Evolutionary conservation across 1,140 invertebrate species (phyloP).

Genomic region (Watersipora subatra): DNA sequence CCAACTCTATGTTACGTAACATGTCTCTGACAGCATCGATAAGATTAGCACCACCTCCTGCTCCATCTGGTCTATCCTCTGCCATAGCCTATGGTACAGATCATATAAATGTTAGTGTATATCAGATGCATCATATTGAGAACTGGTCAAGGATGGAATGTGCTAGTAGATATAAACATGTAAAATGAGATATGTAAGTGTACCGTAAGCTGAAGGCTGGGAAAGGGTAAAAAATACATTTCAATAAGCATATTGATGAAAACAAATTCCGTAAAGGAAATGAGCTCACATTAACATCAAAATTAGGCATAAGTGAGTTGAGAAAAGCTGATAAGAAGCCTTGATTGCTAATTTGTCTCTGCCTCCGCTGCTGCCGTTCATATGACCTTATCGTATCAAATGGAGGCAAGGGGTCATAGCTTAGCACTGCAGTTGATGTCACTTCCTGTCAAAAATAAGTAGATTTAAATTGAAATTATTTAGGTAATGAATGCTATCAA

Average conservation of each 20-base stretch:
- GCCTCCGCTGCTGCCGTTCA: conserved; percentile 38
- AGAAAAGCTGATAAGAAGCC: not conserved
- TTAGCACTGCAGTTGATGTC: conserved; percentile 51
- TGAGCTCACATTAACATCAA: conserved; percentile 19
- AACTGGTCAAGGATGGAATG: no score
- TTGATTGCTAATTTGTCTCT: not conserved
- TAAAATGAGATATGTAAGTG: no score
- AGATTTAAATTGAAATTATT: not conserved
- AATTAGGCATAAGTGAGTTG: conserved; percentile 50
- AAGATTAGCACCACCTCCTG: conserved; percentile 42
- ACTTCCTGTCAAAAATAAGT: conserved; percentile 41
- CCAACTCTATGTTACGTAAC: conserved; percentile 49
- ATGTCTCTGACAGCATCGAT: conserved; percentile 60
- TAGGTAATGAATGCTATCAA: not conserved
- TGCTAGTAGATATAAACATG: no score
- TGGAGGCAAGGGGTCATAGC: conserved; percentile 68
- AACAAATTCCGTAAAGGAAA: no score
- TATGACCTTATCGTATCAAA: conserved; percentile 60
- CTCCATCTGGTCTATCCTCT: conserved; percentile 15
- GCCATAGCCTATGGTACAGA: conserved; percentile 13
- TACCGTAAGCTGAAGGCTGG: no score
- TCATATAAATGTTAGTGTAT: not conserved
- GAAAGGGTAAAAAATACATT: no score
- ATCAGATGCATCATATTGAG: no score
- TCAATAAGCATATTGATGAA: no score